Base-by-base conservation (phyloP, 1,140 invertebrate species). In the Zaprionus vittiger region DNA sequence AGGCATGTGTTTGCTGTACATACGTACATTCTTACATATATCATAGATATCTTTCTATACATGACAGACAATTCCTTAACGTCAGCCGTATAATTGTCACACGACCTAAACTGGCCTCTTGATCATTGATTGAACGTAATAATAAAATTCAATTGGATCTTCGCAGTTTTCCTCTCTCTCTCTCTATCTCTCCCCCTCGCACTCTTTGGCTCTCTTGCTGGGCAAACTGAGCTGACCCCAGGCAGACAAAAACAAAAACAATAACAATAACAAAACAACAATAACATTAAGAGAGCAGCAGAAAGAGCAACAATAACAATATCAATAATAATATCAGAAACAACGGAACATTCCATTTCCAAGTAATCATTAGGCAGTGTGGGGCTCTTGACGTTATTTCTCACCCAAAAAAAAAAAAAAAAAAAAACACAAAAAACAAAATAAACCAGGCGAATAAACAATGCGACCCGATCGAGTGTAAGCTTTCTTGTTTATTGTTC, bases 71-170 rank as follows among this genome's bases (percentile, higher is more conserved):
- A 85, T 86, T 91, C 82, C 83, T 91, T 91, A 83, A 91, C 82
- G 87, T 79, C 86, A 91, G 79, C 66, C 80, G 73, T 87, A 91
- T 91, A 91, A 91, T 91, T 91, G 89, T 91, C 89, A 90, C 89
- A 91, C 89, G 89, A 91, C 89, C 89, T 83, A 91, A 89, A 71
- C 80, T 90, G 89, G 77, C 89, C 84, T 76, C 80, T 83, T 80
- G 89, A 89, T 91, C 90, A 91, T 91, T 91, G 89, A 91, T 91
- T 91, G 89, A 91, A 79, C 80, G 89, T 89, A 91, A 91, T 91
- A 91, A 91, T 80, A 81, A 91, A 91, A 91, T 91, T 91, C 90
- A 91, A 91, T 91, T 91, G 79, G 79, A 57, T 55, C 64, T 87
- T 49, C 57, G 41, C 52, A 28, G 69, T 57, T 60, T 68, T 28